phyloP scores from a whole-genome alignment of 2,113 vertebrate genomes.

The Odontesthes bonariensis region DNA sequence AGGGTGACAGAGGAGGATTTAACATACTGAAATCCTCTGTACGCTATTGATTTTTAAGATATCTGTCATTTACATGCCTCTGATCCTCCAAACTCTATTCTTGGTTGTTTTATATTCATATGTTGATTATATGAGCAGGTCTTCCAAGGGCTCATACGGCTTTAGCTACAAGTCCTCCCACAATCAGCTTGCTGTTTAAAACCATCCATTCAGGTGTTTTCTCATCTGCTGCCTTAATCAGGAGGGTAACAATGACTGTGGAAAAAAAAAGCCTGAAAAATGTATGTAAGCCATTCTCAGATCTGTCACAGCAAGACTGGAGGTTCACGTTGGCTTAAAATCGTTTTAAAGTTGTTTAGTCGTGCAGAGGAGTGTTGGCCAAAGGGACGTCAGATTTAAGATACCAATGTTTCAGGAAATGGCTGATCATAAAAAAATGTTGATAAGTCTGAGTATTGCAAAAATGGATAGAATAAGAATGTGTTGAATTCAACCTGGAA shows the following conservation, averaged over 20 bases:
- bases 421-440: too few relatives aligned
- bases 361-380: too few relatives aligned
- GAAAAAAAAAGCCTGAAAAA: background rate
- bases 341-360: too few relatives aligned
- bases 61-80: slow-evolving; percentile 33
- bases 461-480: too few relatives aligned
- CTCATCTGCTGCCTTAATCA: background rate
- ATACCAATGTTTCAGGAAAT: too few relatives aligned
- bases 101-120: slow-evolving; percentile 38
- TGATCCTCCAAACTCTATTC: slow-evolving; percentile 9
- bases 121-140: slow-evolving; percentile 23
- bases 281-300: slow-evolving; percentile 1
- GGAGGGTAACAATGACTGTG: slow-evolving; percentile 2
- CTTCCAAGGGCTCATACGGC: background rate
- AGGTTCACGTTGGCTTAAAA: too few relatives aligned
- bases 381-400: too few relatives aligned
- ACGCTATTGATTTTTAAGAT: slow-evolving; percentile 15
- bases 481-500: too few relatives aligned
- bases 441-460: too few relatives aligned
- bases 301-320: background rate
- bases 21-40: slow-evolving; percentile 15
- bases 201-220: background rate
- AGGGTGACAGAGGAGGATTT: slow-evolving; percentile 19
- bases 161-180: background rate
- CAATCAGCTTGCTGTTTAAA: background rate